These are phyloP conservation scores for Nothobranchius furzeri DNA, from an alignment of 2,113 vertebrate genomes.

Conservation along the genomic window DNA sequence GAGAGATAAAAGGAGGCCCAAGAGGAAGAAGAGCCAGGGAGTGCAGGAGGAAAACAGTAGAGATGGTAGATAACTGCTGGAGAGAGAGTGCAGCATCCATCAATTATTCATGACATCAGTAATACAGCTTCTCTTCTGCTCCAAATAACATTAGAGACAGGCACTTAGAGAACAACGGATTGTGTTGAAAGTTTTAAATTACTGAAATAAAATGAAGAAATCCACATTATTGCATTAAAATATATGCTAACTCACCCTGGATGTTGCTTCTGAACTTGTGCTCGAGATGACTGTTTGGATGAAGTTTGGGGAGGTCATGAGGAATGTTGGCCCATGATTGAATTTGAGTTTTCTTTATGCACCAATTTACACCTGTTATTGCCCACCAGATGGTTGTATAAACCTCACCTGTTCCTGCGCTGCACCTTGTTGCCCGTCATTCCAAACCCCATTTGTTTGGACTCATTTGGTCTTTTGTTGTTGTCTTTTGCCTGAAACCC, in stretches of 20 bases:
- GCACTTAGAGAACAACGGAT: constrained; percentile 11
- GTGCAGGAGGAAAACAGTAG: constrained; percentile 36
- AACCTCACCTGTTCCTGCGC: not conserved
- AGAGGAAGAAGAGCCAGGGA: constrained; percentile 9
- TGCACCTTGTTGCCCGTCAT: too few relatives aligned
- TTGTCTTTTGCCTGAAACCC: not conserved
- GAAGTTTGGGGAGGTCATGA: not conserved
- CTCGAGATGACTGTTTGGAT: too few relatives aligned
- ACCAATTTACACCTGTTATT: not conserved
- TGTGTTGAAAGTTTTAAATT: constrained; percentile 2
- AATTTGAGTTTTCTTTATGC: not conserved
- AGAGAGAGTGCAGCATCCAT: constrained; percentile 27
- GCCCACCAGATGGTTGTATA: not conserved
- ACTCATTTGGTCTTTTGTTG: not conserved
- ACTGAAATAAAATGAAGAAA: not conserved
- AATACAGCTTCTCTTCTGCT: constrained; percentile 21
- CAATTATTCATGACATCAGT: constrained; percentile 39
- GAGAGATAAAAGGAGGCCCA: constrained; percentile 14
- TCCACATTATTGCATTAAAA: too few relatives aligned
- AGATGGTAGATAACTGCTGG: constrained; percentile 32
- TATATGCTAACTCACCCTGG: too few relatives aligned
- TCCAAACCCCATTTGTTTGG: not conserved
- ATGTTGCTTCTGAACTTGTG: too few relatives aligned
- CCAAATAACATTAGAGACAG: constrained; percentile 13
- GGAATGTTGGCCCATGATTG: not conserved